Evolutionary conservation across 2,888 invertebrate genomes (phyloP).

Genomic region (Podabrus alpinus): DNA sequence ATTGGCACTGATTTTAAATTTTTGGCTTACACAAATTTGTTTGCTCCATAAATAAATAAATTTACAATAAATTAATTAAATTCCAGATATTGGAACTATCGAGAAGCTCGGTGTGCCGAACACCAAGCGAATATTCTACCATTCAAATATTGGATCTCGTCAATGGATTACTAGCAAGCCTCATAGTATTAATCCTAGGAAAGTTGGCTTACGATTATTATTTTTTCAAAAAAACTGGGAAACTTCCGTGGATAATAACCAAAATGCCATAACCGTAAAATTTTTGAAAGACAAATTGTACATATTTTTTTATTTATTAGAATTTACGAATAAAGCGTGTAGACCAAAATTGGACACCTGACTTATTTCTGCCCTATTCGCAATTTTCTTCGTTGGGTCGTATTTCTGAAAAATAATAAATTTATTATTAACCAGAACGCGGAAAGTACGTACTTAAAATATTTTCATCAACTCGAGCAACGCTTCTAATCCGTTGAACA

Average conservation of each 20-base stretch:
- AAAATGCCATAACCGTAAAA: conserved; percentile 67
- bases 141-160: conserved; percentile 71
- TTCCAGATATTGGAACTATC: conserved; percentile 72
- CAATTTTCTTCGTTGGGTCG: background rate
- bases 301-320: background rate
- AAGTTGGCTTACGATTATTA: conserved; percentile 83
- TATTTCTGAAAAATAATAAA: background rate
- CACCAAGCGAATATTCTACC: conserved; percentile 60
- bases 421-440: background rate
- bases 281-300: background rate
- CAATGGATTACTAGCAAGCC: conserved; percentile 68
- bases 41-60: too few species aligned
- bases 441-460: conserved; percentile 6
- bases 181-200: conserved; percentile 73
- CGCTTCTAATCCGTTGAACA: conserved; percentile 40
- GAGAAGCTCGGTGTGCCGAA: conserved; percentile 70
- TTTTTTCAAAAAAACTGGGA: conserved; percentile 76
- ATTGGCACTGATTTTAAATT: too few species aligned
- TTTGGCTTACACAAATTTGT: too few species aligned
- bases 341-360: background rate
- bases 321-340: background rate
- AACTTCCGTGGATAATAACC: conserved; percentile 82
- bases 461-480: conserved; percentile 17
- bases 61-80: too few species aligned
- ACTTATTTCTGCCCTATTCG: background rate